Conservation (phyloP, 2,888 invertebrate genomes). For the Proisotoma minuta region DNA sequence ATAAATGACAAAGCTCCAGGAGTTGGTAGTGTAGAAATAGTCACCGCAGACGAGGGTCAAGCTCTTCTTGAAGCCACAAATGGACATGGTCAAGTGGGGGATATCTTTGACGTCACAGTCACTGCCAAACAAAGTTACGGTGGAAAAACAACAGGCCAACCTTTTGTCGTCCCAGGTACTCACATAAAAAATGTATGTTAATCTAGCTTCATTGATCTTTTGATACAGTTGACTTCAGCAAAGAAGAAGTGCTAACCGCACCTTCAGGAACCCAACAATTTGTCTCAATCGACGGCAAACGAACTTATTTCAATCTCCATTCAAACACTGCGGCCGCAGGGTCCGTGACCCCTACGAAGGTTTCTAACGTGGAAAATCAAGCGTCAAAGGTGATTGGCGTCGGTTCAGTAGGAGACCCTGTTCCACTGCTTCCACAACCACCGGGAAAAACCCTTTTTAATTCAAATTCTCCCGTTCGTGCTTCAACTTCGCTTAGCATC, state of each 20-base stretch:
- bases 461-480: constrained; percentile 23
- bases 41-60: constrained; percentile 54
- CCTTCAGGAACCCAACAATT: constrained; percentile 76
- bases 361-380: background rate
- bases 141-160: constrained; percentile 54
- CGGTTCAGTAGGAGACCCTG: constrained; percentile 37
- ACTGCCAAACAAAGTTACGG: constrained; percentile 81
- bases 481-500: constrained; percentile 36
- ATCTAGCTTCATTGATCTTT: background rate
- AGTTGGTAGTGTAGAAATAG: constrained; percentile 52
- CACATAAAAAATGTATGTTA: background rate
- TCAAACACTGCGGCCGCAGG: constrained; percentile 52
- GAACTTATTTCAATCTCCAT: constrained; percentile 80
- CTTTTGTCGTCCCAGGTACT: constrained; percentile 57
- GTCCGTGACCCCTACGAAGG: background rate
- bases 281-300: constrained; percentile 85
- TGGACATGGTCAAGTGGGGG: constrained; percentile 50
- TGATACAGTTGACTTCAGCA: constrained; percentile 40
- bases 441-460: constrained; percentile 31
- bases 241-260: constrained; percentile 63
- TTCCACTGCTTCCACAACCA: constrained; percentile 29
- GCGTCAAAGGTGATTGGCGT: constrained; percentile 32
- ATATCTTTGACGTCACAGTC: constrained; percentile 82
- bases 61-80: constrained; percentile 56
- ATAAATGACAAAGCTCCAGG: constrained; percentile 62